Evolutionary conservation across 1,140 invertebrate genomes (phyloP), one percentile per base, ranked within the genome.

Genomic region (Onthophagus taurus): DNA sequence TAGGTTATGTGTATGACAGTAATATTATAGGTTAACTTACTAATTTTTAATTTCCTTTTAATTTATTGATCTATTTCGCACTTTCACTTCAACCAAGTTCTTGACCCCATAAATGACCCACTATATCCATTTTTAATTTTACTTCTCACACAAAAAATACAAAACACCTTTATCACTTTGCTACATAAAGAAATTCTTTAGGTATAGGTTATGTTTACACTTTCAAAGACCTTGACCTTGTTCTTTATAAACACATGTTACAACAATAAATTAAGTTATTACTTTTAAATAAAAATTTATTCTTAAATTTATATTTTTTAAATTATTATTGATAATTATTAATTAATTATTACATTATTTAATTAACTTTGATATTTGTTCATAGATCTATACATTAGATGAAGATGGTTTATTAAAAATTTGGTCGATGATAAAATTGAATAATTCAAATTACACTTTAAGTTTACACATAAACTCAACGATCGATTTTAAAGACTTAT

Each of bases 381-480:
- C 29, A 16, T 31, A 62, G 58, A 29, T 61, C 12, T 60, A 54
- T 37, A 53, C 53, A 21, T 45, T 63, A 31, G 58, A 60, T 31
- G 54, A 60, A 44, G 35, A 48, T 19, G 60, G 60, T 2, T 36
- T 35, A 17, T 48, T 63, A 33, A 54, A 58, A 12, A 29, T 63
- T 14, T 63, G 60, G 60, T 52, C 26, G 18, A 44, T 60, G 2
- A 54, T 59, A 20, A 24, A 19, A 3, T 49, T 51, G 47, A 18
- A 47, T 4, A 30, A 38, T 12, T 31, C 26, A 4, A 35, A 50
- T 11, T 39, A 42, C 11, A 44, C 44, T 35, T 35, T 54, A 11
- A 37, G 44, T 12, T 23, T 63, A 5, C 42, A 53, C n/a, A 52
- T 52, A 33, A 58, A 45, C 21, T 30, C 48, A 14, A 45, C 29